Conservation (phyloP, 2,888 invertebrate species). For the Phengaris alcon region DNA sequence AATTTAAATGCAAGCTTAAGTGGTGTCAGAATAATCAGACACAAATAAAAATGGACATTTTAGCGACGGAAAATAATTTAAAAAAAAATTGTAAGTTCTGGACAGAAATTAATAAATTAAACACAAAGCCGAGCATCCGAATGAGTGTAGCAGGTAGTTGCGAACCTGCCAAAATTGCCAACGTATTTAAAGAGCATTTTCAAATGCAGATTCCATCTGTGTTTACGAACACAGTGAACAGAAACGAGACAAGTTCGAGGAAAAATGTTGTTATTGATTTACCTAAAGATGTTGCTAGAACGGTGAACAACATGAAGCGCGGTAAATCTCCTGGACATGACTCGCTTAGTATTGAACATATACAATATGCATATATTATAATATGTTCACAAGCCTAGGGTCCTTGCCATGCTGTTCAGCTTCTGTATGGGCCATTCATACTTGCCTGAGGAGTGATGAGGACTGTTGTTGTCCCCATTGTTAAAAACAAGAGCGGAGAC, state of each 20-base stretch:
- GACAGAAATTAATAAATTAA: too few species aligned
- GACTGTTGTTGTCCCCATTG: not conserved
- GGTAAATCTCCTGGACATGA: not conserved
- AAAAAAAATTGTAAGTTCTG: too few species aligned
- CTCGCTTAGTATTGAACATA: not conserved
- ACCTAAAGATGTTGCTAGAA: not conserved
- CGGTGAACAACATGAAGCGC: not conserved
- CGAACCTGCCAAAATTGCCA: not conserved
- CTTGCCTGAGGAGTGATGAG: not conserved
- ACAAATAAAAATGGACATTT: too few species aligned
- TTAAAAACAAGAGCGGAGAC: not conserved
- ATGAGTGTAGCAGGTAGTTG: not conserved
- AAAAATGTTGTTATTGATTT: not conserved
- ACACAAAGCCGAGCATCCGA: not conserved
- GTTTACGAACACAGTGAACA: not conserved
- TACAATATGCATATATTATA: not conserved
- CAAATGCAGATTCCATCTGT: not conserved
- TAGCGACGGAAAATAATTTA: too few species aligned
- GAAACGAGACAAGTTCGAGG: not conserved
- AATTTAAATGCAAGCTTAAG: too few species aligned
- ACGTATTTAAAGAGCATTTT: not conserved
- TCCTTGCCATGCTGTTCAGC: not conserved
- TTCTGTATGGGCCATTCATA: not conserved
- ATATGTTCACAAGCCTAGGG: not conserved
- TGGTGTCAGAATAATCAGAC: too few species aligned